Evolutionary conservation across 2,888 invertebrate species (phyloP).

Genomic region (Latrodectus elegans): DNA sequence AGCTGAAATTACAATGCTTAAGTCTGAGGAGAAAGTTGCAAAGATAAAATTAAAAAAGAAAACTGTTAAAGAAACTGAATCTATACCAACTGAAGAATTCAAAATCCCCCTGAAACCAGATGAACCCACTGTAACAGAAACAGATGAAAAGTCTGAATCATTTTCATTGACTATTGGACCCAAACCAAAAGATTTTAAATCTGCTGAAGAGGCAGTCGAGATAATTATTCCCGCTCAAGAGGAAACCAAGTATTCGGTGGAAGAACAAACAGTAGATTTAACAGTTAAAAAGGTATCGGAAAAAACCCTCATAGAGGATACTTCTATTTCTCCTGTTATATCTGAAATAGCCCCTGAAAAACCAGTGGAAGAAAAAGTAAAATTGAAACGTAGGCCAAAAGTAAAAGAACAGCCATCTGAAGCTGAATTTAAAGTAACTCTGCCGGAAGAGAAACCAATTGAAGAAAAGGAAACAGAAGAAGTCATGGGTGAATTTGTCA

Average conservation of each 20-base stretch:
- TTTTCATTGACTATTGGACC: slow-evolving; percentile 46
- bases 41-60: slow-evolving; percentile 70
- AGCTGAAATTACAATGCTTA: slow-evolving; percentile 12
- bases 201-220: slow-evolving; percentile 32
- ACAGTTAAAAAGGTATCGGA: slow-evolving; percentile 64
- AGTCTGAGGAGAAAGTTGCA: slow-evolving; percentile 57
- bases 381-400: slow-evolving; percentile 79
- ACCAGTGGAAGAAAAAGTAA: slow-evolving; percentile 74
- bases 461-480: slow-evolving; percentile 41
- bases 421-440: slow-evolving; percentile 16
- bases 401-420: slow-evolving; percentile 74
- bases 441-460: slow-evolving; percentile 11
- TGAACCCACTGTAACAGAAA: slow-evolving; percentile 2
- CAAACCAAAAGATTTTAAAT: slow-evolving; percentile 27
- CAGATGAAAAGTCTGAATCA: slow-evolving; percentile 40
- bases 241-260: slow-evolving; percentile 47
- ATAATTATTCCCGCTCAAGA: slow-evolving; percentile 29
- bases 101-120: slow-evolving; percentile 32
- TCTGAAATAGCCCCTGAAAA: slow-evolving; percentile 27
- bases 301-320: slow-evolving; percentile 10
- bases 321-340: slow-evolving; percentile 11
- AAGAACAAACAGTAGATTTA: slow-evolving; percentile 67
- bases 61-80: slow-evolving; percentile 51
- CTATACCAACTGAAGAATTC: slow-evolving; percentile 28
- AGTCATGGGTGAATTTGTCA: not conserved